phyloP scores from a whole-genome alignment of 2,888 invertebrate genomes.

The Mythimna lalbum region DNA sequence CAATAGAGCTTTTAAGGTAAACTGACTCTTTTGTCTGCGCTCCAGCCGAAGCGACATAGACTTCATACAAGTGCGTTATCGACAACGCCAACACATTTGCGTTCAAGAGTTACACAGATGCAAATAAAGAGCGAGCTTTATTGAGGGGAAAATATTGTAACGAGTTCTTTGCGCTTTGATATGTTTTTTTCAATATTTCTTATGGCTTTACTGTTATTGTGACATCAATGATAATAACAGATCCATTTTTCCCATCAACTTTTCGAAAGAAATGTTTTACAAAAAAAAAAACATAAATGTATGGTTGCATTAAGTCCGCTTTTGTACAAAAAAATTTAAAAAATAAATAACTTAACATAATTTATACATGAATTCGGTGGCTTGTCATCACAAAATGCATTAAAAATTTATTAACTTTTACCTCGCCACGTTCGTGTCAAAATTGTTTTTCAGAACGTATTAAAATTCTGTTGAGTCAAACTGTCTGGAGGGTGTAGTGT shows the following conservation, averaged over 20 bases:
- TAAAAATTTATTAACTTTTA: conserved; percentile 12
- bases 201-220: neutral
- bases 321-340: neutral
- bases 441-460: conserved; percentile 11
- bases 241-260: neutral
- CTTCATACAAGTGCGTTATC: conserved; percentile 77
- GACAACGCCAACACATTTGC: conserved; percentile 58
- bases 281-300: neutral
- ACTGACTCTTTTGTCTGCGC: conserved; percentile 80
- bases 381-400: conserved; percentile 4
- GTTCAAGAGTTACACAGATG: conserved; percentile 31
- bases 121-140: conserved; percentile 39
- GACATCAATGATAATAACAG: neutral
- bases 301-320: neutral
- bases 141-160: conserved; percentile 26
- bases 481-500: neutral
- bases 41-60: conserved; percentile 61
- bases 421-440: neutral
- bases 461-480: conserved; percentile 13
- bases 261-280: neutral
- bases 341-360: neutral
- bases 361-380: conserved; percentile 1
- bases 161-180: conserved; percentile 8
- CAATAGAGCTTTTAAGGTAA: conserved; percentile 84
- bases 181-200: neutral